A percentile compares a stretch with the other conserved stretches of the same genome.
Conservation (phyloP, 2,113 vertebrate species). For the Chrysochloris asiatica region DNA sequence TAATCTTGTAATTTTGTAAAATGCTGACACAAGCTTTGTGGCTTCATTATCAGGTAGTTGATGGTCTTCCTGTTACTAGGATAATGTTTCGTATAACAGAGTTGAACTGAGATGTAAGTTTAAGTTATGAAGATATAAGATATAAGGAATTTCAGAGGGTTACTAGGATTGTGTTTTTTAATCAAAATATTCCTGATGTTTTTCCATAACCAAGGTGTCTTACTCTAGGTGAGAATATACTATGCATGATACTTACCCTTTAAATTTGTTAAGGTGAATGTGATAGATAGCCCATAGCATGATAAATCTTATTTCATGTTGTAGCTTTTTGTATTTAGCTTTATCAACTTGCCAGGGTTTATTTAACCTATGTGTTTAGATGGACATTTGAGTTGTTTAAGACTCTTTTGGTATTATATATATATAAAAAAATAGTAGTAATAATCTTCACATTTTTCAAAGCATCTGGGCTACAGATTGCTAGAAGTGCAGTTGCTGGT, state of each 20-base stretch:
- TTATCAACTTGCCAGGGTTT: neutral
- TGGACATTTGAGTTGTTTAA: neutral
- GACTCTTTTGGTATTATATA: neutral
- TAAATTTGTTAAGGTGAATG: neutral
- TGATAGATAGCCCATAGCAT: neutral
- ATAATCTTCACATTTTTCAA: neutral
- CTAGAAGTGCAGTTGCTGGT: neutral
- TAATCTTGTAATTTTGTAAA: slow-evolving; percentile 71
- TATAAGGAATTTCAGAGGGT: neutral
- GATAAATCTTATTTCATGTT: neutral
- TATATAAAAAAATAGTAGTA: too few species aligned
- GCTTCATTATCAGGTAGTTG: slow-evolving; percentile 31
- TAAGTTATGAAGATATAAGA: too few species aligned
- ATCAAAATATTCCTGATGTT: neutral
- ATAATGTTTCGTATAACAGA: slow-evolving; percentile 28
- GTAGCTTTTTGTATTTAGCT: neutral
- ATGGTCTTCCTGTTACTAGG: neutral
- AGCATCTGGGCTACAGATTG: neutral
- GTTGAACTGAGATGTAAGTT: slow-evolving; percentile 14
- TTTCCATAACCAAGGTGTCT: neutral
- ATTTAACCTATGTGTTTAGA: neutral
- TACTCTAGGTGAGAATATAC: neutral
- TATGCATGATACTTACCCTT: neutral
- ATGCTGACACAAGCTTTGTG: slow-evolving; percentile 56
- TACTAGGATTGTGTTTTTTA: neutral